Evolutionary conservation across 2,113 vertebrate species (phyloP).

Genomic region (Sapayoa aenigma): DNA sequence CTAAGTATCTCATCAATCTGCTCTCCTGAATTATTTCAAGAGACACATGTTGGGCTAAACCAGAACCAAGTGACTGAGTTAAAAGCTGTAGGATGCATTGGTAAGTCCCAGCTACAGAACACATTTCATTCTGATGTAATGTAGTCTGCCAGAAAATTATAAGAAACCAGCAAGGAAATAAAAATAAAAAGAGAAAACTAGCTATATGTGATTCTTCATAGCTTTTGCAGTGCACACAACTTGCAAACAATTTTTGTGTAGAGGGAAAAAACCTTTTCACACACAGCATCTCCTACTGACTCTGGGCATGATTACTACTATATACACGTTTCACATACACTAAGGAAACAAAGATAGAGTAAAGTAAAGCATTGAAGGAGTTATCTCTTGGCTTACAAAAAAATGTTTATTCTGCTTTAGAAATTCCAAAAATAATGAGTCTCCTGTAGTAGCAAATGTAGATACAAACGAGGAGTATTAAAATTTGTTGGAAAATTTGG

Average conservation of each 20-base stretch:
- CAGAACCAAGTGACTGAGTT: neutral
- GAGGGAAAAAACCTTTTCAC: neutral
- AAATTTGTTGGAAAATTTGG: neutral
- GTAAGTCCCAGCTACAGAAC: slow-evolving; percentile 38
- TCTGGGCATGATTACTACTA: neutral
- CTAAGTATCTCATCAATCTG: slow-evolving; percentile 42
- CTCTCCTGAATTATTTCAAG: slow-evolving; percentile 37
- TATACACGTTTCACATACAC: neutral
- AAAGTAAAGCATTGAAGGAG: neutral
- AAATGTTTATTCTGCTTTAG: neutral
- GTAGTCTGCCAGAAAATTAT: slow-evolving; percentile 3
- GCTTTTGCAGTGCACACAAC: neutral
- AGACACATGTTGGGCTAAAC: slow-evolving; percentile 20
- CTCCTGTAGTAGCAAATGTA: neutral
- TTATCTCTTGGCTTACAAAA: neutral
- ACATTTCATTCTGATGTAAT: slow-evolving; percentile 45
- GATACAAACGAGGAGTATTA: neutral
- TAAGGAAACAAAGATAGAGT: neutral
- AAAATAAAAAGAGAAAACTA: slow-evolving; percentile 27
- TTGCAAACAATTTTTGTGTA: neutral
- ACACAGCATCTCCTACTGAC: neutral
- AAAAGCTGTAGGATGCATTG: neutral
- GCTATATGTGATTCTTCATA: neutral
- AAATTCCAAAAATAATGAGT: neutral
- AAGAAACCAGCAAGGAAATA: neutral